These are phyloP conservation scores for Ceratosolen fusciceps DNA, from an alignment of 1,140 invertebrate genomes.

Conservation along the genomic window DNA sequence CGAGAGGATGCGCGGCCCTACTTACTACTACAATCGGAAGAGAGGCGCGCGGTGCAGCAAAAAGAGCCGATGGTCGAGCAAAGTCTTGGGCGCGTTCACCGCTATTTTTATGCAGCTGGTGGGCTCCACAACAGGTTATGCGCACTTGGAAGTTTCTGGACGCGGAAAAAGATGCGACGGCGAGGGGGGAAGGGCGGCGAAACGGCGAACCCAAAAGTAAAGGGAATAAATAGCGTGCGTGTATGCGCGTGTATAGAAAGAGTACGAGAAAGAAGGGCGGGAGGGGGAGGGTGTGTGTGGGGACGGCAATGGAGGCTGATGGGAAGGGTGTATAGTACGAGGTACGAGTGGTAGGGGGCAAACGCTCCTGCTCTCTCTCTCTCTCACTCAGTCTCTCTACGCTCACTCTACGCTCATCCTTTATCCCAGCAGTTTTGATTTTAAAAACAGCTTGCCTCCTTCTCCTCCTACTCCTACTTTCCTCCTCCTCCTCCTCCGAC, in stretches of 20 bases:
- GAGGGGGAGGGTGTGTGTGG: too few relatives aligned
- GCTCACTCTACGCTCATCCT: conserved; percentile 51
- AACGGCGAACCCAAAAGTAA: too few relatives aligned
- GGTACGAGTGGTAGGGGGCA: conserved; percentile 20
- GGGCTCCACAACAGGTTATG: conserved; percentile 65
- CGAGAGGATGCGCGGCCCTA: background rate
- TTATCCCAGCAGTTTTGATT: conserved; percentile 53
- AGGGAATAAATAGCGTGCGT: too few relatives aligned
- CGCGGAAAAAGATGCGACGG: conserved; percentile 37
- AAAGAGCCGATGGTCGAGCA: background rate
- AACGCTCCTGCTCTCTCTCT: too few relatives aligned
- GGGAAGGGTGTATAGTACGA: too few relatives aligned
- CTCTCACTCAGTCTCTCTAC: too few relatives aligned
- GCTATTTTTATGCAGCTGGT: conserved; percentile 64
- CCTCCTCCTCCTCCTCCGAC: background rate
- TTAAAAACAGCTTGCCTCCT: conserved; percentile 59
- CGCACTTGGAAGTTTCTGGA: conserved; percentile 37
- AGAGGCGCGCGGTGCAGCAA: background rate
- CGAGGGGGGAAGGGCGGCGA: too few relatives aligned
- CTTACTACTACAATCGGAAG: background rate
- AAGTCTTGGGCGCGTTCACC: conserved; percentile 45
- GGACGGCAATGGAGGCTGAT: too few relatives aligned
- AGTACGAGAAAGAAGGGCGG: background rate
- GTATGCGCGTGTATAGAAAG: background rate
- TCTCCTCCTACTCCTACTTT: conserved; percentile 50